Evolutionary conservation across 2,888 invertebrate species (phyloP).

Genomic region (Leptinotarsa peninsularis): DNA sequence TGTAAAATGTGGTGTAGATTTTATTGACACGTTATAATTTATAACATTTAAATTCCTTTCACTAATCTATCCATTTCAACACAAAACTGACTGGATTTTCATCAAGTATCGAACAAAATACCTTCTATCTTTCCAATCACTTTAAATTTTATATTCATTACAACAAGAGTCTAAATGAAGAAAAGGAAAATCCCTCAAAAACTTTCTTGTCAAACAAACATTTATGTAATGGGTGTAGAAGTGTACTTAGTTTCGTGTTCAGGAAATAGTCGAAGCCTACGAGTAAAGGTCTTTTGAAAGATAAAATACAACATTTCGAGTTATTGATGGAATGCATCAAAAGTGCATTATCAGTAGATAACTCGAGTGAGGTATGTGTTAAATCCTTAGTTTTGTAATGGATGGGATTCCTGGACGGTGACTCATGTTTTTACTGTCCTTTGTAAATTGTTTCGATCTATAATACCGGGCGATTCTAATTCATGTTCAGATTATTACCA

Average conservation of each 20-base stretch:
- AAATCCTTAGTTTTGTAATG: neutral
- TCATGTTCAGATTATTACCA: no score
- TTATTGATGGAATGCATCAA: neutral
- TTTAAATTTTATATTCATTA: no score
- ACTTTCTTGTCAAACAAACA: slow-evolving; percentile 4
- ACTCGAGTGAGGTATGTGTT: neutral
- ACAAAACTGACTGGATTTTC: no score
- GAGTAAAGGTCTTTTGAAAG: neutral
- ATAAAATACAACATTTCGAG: slow-evolving; percentile 1
- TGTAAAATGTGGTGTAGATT: no score
- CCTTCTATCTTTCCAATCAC: no score
- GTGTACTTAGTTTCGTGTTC: slow-evolving; percentile 10
- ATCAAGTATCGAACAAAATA: no score
- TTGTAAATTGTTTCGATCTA: neutral
- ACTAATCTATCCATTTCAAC: no score
- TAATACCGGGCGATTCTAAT: no score
- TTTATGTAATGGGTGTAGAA: neutral
- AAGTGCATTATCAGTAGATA: slow-evolving; percentile 6
- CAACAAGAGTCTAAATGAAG: no score
- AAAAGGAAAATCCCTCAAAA: neutral
- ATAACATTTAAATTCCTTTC: no score
- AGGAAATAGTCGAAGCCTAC: neutral
- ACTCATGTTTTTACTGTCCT: neutral
- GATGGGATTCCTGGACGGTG: slow-evolving; percentile 2
- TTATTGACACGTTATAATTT: no score